These are phyloP conservation scores for Lymantria dispar DNA, from an alignment of 2,888 invertebrate species.

Conservation along the genomic window DNA sequence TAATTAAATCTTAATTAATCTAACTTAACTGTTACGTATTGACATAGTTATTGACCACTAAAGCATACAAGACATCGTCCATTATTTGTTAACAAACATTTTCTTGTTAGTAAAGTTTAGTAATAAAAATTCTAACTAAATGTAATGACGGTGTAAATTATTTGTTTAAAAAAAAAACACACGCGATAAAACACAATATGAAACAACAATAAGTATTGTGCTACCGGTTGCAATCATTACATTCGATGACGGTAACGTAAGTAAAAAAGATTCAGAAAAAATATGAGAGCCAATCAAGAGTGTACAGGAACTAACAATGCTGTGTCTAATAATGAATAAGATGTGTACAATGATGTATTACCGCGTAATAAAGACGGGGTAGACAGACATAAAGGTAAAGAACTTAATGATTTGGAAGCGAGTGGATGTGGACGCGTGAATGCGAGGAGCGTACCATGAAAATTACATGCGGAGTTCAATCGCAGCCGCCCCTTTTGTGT, in stretches of 20 bases:
- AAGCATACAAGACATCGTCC: conserved; percentile 25
- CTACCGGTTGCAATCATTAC: conserved; percentile 77
- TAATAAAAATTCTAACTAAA: conserved; percentile 74
- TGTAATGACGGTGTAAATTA: conserved; percentile 75
- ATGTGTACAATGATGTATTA: conserved; percentile 63
- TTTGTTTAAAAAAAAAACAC: conserved; percentile 43
- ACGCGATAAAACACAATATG: conserved; percentile 49
- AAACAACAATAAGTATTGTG: conserved; percentile 76
- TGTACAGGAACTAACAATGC: conserved; percentile 49
- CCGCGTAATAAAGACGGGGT: conserved; percentile 58
- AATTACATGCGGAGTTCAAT: conserved; percentile 74
- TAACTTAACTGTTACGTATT: conserved; percentile 36
- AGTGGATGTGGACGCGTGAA: conserved; percentile 71
- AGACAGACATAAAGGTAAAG: conserved; percentile 69
- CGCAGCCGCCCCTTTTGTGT: conserved; percentile 73
- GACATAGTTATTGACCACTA: conserved; percentile 39
- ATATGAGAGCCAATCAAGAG: conserved; percentile 72
- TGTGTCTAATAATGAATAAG: conserved; percentile 56
- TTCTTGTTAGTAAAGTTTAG: conserved; percentile 64
- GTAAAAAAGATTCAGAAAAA: conserved; percentile 65
- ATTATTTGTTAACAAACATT: conserved; percentile 47
- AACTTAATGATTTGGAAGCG: conserved; percentile 80
- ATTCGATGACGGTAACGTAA: conserved; percentile 79
- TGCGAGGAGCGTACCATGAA: conserved; percentile 75
- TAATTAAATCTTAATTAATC: conserved; percentile 10